Conservation (phyloP, 2,797 vertebrate species). For the Esox masquinongy region DNA sequence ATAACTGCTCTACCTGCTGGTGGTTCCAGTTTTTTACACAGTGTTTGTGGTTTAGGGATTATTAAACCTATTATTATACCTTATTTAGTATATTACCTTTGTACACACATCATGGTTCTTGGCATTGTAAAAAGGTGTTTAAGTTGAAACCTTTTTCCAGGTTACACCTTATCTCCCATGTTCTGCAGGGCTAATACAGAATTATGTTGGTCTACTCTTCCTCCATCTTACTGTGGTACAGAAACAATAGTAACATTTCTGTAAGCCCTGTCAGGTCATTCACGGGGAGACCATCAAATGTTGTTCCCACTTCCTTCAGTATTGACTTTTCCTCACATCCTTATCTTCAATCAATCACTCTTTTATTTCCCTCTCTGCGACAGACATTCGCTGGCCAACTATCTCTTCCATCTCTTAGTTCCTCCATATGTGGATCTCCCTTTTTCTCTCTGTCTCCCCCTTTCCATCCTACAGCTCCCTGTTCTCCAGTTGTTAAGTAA, state of each 20-base stretch:
- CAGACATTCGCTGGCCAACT: slow-evolving; percentile 21
- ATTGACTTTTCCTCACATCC: slow-evolving; percentile 38
- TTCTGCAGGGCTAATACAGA: not conserved
- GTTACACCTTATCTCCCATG: not conserved
- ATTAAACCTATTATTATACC: not conserved
- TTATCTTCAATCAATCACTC: slow-evolving; percentile 39
- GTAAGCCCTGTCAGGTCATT: slow-evolving; percentile 8
- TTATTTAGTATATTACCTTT: too few relatives aligned
- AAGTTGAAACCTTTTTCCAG: not conserved
- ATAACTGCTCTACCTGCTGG: too few relatives aligned
- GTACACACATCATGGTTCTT: not conserved
- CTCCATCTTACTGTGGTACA: not conserved
- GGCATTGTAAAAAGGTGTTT: not conserved
- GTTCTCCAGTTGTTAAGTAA: slow-evolving; percentile 3
- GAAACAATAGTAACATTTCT: slow-evolving; percentile 1
- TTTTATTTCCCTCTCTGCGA: slow-evolving; percentile 27
- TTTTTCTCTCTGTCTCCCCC: slow-evolving; percentile 30
- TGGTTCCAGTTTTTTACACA: too few relatives aligned
- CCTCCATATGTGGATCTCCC: slow-evolving; percentile 11
- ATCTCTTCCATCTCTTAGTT: slow-evolving; percentile 22
- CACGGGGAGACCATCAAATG: slow-evolving; percentile 20
- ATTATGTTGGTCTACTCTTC: not conserved
- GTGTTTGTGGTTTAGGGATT: not conserved
- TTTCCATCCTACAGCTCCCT: slow-evolving; percentile 2
- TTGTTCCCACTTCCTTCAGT: slow-evolving; percentile 29